Evolutionary conservation across 1,140 invertebrate genomes (phyloP), one percentile per base, ranked within the genome.

Genomic region (Drosophila pseudoobscura): DNA sequence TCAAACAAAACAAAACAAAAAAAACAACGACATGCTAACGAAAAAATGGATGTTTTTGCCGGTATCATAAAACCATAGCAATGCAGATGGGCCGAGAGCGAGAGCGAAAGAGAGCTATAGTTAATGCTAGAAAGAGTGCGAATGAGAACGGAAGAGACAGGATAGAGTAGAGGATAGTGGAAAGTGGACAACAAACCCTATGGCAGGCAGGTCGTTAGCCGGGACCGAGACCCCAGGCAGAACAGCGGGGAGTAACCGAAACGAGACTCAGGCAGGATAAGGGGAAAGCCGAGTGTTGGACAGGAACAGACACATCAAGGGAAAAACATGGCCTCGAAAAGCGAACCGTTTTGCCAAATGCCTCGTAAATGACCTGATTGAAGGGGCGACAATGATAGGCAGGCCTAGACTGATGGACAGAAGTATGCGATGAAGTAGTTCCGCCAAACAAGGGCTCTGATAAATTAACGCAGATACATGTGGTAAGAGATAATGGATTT

Each of bases 41-140:
- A 50, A 49, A 47, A 62, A 75, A 74, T 43, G 46, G 49, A 55
- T 78, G 66, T 71, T 66, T 83, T 80, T 80, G 80, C 76, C 52
- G 80, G 77, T 64, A 71, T 80, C 68, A 65, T 87, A 87, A 85
- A 85, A 71, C 82, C 80, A 78, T 87, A 87, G 82, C 57, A 87
- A 80, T 85, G 80, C 80, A 61, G 24, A 26, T n/a, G 29, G 49
- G 29, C 4, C 24, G 20, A 13, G 4, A 11, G 15, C 15, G 35
- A 44, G 54, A n/a, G 24, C 7, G 24, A 24, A 24, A 24, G 20
- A 17, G 20, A 15, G 35, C 35, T 11, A 39, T 39, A 39, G 35
- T 39, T 39, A 39, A 13, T 4, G 35, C 35, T 39, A 13, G 11
- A 39, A 39, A 13, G 35, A 39, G 35, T 39, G 35, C 35, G 11